These are phyloP conservation scores for Neoniphon sammara DNA, from an alignment of 2,797 vertebrate genomes.

Conservation along the genomic window DNA sequence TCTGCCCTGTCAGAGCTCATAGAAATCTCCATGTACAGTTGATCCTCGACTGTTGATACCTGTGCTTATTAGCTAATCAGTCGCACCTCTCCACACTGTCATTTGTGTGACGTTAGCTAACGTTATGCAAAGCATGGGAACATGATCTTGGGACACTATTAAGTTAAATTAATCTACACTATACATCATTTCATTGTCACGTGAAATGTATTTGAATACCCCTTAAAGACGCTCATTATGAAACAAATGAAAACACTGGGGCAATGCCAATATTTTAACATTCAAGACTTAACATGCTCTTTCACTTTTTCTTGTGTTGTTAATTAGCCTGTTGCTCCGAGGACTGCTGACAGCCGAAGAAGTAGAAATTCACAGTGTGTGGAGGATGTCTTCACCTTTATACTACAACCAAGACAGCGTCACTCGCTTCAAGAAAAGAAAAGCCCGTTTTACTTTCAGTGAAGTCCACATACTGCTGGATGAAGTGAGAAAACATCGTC, in stretches of 20 bases:
- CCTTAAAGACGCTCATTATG: neutral
- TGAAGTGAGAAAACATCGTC: constrained; percentile 84
- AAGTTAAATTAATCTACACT: too few relatives aligned
- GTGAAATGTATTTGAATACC: too few relatives aligned
- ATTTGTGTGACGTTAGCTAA: neutral
- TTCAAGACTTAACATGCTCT: too few relatives aligned
- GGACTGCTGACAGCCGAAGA: constrained; percentile 27
- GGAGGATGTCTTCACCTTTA: constrained; percentile 78
- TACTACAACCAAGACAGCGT: constrained; percentile 75
- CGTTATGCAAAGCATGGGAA: neutral
- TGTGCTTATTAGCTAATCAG: neutral
- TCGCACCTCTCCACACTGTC: neutral
- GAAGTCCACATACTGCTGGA: constrained; percentile 86
- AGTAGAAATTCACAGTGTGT: constrained; percentile 30
- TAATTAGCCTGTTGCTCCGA: constrained; percentile 10
- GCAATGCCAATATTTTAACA: neutral
- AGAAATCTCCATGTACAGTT: neutral
- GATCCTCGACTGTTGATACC: neutral
- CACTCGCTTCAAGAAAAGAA: constrained; percentile 83
- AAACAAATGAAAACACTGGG: neutral
- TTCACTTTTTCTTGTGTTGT: neutral
- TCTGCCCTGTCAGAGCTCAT: neutral
- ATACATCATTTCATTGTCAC: too few relatives aligned
- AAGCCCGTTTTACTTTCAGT: constrained; percentile 84
- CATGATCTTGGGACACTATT: neutral